Conservation (phyloP, 2,113 vertebrate genomes). For the Gopherus evgoodei region DNA sequence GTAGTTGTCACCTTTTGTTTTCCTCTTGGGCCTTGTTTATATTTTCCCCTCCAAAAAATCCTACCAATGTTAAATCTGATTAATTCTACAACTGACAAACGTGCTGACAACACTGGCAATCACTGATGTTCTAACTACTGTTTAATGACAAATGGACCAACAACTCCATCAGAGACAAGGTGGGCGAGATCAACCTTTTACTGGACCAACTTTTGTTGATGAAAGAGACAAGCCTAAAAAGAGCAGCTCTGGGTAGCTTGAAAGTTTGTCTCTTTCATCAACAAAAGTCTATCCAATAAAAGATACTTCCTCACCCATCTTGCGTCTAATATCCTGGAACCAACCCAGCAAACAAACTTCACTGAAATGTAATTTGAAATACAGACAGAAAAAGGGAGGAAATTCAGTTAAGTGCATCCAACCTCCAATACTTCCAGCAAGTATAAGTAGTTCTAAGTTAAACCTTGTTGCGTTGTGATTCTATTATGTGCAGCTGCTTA, state of each 20-base stretch:
- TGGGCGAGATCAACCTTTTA: background rate
- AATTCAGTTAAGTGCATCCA: background rate
- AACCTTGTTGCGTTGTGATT: background rate
- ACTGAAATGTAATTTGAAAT: background rate
- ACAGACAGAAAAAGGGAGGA: background rate
- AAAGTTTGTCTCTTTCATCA: background rate
- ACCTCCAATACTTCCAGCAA: background rate
- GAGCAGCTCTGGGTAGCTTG: background rate
- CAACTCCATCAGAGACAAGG: background rate
- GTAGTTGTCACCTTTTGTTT: background rate
- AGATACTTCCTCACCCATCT: background rate
- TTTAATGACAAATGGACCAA: background rate
- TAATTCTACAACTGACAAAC: background rate
- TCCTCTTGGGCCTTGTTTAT: background rate
- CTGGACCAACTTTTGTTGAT: background rate
- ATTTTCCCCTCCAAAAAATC: fast-evolving
- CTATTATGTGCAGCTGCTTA: background rate
- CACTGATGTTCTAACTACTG: background rate
- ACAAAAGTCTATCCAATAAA: background rate
- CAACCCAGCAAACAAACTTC: background rate
- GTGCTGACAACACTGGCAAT: background rate
- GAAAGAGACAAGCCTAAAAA: background rate
- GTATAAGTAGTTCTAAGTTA: background rate
- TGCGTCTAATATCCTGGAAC: background rate
- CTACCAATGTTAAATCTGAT: background rate